phyloP scores from a whole-genome alignment of 2,113 vertebrate genomes.

The Pluvialis apricaria region DNA sequence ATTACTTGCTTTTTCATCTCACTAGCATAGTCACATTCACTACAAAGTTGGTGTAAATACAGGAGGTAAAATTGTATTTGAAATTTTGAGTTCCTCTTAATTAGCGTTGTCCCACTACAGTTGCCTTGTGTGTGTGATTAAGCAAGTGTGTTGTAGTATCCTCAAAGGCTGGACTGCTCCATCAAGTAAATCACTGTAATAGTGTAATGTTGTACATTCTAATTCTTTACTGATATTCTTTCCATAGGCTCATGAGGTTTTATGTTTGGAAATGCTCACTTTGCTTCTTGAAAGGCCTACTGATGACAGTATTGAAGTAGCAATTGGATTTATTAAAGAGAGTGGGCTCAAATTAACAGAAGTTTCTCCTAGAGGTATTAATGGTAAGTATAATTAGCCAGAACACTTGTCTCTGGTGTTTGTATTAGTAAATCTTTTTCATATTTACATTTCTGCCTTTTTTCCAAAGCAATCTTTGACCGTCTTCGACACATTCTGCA shows the following conservation, averaged over 20 bases:
- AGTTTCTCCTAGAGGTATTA: slow-evolving; percentile 94
- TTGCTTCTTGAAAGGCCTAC: slow-evolving; percentile 94
- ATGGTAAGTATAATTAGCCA: slow-evolving; percentile 75
- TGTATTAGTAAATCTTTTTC: neutral
- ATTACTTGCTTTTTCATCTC: neutral
- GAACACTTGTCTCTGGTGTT: neutral
- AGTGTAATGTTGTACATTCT: neutral
- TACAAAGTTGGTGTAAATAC: neutral
- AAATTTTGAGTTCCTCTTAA: neutral
- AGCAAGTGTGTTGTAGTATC: neutral
- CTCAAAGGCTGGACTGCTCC: neutral
- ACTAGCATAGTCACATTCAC: neutral
- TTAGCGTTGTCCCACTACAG: neutral
- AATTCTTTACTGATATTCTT: neutral
- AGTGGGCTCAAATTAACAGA: slow-evolving; percentile 96
- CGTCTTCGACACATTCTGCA: slow-evolving; percentile 96
- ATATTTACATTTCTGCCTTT: neutral
- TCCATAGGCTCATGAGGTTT: slow-evolving; percentile 91
- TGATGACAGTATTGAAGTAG: slow-evolving; percentile 96
- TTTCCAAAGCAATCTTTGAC: slow-evolving; percentile 90
- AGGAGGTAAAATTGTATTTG: neutral
- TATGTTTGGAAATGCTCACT: slow-evolving; percentile 97
- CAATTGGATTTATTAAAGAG: slow-evolving; percentile 96
- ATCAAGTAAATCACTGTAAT: neutral
- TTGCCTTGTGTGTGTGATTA: neutral